phyloP scores from a whole-genome alignment of 2,797 vertebrate species.

The Labeo calbasu region DNA sequence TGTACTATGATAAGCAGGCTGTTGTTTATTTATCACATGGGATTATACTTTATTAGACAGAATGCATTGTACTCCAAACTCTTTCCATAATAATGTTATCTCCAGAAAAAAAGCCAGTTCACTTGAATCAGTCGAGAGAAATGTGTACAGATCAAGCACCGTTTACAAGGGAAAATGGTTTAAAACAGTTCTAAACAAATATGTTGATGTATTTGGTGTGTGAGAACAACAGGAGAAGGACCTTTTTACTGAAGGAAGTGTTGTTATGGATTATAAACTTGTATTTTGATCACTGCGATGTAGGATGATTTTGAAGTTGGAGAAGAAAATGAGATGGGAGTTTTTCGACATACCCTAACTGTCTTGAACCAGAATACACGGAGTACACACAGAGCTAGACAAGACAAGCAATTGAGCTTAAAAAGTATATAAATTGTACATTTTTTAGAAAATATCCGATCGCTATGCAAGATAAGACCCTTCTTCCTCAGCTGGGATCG shows the following conservation, averaged over 20 bases:
- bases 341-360: too few species aligned
- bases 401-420: too few species aligned
- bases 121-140: not conserved
- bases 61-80: not conserved
- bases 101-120: not conserved
- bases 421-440: too few species aligned
- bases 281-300: not conserved
- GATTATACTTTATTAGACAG: not conserved
- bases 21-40: not conserved
- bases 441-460: too few species aligned
- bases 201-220: not conserved
- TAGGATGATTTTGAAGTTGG: too few species aligned
- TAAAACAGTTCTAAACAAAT: not conserved
- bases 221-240: not conserved
- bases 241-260: not conserved
- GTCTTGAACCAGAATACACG: too few species aligned
- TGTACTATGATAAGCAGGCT: constrained; percentile 3
- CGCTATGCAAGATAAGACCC: too few species aligned
- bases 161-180: not conserved
- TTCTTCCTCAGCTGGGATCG: too few species aligned
- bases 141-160: not conserved
- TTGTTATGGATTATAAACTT: not conserved
- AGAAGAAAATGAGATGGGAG: too few species aligned
- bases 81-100: not conserved
- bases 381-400: too few species aligned